Evolutionary conservation across 2,113 vertebrate species (phyloP).

Genomic region (Meriones unguiculatus): DNA sequence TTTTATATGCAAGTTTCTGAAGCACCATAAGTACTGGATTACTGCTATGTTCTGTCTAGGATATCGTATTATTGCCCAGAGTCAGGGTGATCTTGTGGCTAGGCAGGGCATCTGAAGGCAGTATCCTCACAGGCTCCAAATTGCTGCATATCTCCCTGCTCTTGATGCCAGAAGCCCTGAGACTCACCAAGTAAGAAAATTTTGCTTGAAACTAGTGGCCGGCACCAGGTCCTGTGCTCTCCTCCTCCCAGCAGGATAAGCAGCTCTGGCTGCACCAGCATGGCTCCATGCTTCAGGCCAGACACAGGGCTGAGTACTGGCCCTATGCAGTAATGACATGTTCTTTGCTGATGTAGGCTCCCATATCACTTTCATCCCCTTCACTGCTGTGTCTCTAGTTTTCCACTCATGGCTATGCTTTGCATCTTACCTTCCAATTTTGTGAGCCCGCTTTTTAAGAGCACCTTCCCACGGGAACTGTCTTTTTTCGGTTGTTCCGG

Average conservation of each 20-base stretch:
- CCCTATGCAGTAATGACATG: neutral
- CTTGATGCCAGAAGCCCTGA: neutral
- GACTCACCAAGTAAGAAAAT: neutral
- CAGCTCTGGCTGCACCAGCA: neutral
- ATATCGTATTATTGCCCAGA: neutral
- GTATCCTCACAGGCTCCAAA: neutral
- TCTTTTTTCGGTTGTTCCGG: neutral
- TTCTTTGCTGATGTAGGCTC: neutral
- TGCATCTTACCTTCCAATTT: neutral
- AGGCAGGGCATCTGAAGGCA: neutral
- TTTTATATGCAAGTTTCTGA: neutral
- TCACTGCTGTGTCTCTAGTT: neutral
- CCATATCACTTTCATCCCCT: neutral
- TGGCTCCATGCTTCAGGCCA: too few species aligned
- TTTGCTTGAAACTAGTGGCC: neutral
- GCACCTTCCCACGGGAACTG: neutral
- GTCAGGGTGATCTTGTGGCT: neutral
- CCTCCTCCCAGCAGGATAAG: neutral
- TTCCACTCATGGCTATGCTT: neutral
- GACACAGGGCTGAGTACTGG: neutral
- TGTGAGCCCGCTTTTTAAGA: neutral
- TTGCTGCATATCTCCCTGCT: neutral
- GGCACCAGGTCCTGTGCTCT: neutral
- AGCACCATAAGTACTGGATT: neutral
- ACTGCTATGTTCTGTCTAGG: neutral